Percentiles rank a stretch among this genome's conserved stretches.
phyloP scores from a whole-genome alignment of 2,888 invertebrate species.

The Eupeodes latifasciatus region DNA sequence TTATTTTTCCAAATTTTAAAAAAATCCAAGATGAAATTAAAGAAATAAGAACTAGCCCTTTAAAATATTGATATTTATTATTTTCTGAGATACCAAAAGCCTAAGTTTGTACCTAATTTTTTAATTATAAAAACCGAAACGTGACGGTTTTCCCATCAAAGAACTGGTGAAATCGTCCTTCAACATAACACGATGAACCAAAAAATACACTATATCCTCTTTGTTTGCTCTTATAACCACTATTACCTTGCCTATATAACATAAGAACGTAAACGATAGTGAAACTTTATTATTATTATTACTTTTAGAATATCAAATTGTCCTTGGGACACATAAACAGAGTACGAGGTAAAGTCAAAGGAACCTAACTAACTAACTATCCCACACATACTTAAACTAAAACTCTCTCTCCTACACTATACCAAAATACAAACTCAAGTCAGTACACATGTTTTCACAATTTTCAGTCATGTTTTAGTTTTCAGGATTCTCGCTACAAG shows the following conservation, averaged over 20 bases:
- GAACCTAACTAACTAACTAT: too few relatives aligned
- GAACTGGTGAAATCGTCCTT: slow-evolving; percentile 2
- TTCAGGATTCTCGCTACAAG: neutral
- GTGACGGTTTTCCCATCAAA: too few relatives aligned
- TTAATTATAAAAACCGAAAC: too few relatives aligned
- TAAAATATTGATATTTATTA: too few relatives aligned
- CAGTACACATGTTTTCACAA: slow-evolving; percentile 14
- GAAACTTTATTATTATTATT: slow-evolving; percentile 61
- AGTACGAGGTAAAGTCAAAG: too few relatives aligned
- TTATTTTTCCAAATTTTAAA: too few relatives aligned
- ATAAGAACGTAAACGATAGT: slow-evolving; percentile 22
- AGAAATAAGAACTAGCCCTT: too few relatives aligned
- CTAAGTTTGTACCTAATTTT: too few relatives aligned
- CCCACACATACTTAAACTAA: slow-evolving; percentile 9
- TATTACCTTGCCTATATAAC: neutral
- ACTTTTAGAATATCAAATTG: slow-evolving; percentile 65
- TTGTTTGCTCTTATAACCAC: slow-evolving; percentile 23
- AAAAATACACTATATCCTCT: slow-evolving; percentile 29
- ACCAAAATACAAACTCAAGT: neutral
- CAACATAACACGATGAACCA: neutral
- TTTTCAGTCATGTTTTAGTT: slow-evolving; percentile 37
- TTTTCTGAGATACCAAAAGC: too few relatives aligned
- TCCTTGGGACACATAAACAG: slow-evolving; percentile 57
- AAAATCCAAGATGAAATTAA: too few relatives aligned
- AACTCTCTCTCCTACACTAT: slow-evolving; percentile 7